phyloP scores from a whole-genome alignment of 2,888 invertebrate species.

The Odontocolon sp. region DNA sequence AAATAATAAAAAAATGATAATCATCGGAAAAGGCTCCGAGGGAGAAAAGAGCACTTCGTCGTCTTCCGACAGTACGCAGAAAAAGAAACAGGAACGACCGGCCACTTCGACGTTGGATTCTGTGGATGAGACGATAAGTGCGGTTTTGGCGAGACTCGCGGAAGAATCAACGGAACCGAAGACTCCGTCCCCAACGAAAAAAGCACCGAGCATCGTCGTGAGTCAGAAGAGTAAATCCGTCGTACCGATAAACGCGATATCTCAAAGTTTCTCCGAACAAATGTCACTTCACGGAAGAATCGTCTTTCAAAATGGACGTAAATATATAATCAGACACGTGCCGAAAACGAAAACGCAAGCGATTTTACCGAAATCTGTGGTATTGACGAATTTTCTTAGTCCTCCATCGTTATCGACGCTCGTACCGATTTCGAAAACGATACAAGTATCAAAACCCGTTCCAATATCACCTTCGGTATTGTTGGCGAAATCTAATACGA shows the following conservation, averaged over 20 bases:
- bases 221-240: neutral
- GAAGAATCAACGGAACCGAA: neutral
- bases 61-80: neutral
- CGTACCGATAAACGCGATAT: neutral
- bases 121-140: too few relatives aligned
- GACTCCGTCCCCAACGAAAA: neutral
- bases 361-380: constrained; percentile 23
- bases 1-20: constrained; percentile 69
- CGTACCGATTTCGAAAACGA: neutral
- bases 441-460: constrained; percentile 18
- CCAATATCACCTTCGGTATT: neutral
- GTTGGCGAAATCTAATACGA: neutral
- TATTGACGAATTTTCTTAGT: constrained; percentile 20
- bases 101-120: neutral
- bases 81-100: neutral
- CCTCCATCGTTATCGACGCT: constrained; percentile 13
- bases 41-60: neutral
- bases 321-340: constrained; percentile 63
- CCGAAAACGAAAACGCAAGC: constrained; percentile 41
- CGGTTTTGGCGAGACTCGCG: neutral
- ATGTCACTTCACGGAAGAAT: constrained; percentile 61
- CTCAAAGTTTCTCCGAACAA: constrained; percentile 53
- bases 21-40: constrained; percentile 67
- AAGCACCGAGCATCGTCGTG: too few relatives aligned
- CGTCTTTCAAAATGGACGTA: constrained; percentile 67